Evolutionary conservation across 2,888 invertebrate species (phyloP).

Genomic region (Athalia rosae): DNA sequence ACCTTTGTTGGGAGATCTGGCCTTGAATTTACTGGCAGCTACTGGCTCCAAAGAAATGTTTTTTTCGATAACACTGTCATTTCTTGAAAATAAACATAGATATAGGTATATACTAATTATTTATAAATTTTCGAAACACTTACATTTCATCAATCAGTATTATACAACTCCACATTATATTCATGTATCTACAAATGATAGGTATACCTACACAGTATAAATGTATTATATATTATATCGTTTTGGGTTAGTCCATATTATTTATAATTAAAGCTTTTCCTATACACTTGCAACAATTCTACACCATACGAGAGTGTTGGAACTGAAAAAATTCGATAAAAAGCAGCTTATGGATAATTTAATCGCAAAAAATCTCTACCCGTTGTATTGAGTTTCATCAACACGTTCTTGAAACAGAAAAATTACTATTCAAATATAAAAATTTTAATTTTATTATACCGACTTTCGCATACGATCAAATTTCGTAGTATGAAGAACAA

Average conservation of each 20-base stretch:
- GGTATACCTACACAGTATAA: conserved; percentile 7
- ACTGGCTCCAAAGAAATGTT: background rate
- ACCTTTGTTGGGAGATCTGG: background rate
- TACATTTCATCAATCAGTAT: conserved; percentile 41
- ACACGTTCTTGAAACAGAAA: no score
- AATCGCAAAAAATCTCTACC: background rate
- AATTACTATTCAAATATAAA: no score
- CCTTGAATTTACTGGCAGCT: conserved; percentile 23
- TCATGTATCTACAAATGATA: conserved; percentile 17
- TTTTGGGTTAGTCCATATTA: conserved; percentile 25
- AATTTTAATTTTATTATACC: no score
- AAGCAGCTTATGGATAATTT: background rate
- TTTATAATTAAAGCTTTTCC: conserved; percentile 38
- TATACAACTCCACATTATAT: conserved; percentile 37
- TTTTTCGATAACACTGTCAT: no score
- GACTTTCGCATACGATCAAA: no score
- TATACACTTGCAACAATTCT: background rate
- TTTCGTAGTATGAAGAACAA: no score
- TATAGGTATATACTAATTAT: conserved; percentile 10
- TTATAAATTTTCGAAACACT: conserved; percentile 5
- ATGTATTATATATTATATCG: conserved; percentile 15
- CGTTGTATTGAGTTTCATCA: no score
- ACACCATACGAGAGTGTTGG: conserved; percentile 14
- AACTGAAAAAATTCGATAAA: conserved; percentile 22
- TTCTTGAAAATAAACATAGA: background rate